phyloP scores from a whole-genome alignment of 2,888 invertebrate species.

The Zele albiditarsus region DNA sequence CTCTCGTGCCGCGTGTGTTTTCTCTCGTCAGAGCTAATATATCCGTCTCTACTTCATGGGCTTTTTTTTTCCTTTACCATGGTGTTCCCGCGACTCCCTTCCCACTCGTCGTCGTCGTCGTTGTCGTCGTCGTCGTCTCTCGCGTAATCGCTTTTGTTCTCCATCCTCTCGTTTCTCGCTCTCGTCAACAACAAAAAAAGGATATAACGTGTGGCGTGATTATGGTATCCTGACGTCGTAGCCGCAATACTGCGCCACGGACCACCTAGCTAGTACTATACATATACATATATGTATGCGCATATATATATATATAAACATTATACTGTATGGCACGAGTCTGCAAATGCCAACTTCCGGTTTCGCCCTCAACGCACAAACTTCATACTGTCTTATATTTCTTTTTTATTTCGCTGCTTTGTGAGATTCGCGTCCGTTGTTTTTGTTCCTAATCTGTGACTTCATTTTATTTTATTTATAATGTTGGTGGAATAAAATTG shows the following conservation, averaged over 20 bases:
- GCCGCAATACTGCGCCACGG: slow-evolving; percentile 34
- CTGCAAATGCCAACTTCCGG: slow-evolving; percentile 52
- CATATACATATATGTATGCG: slow-evolving; percentile 5
- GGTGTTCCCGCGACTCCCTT: slow-evolving; percentile 32
- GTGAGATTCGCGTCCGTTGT: not conserved
- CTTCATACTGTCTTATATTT: slow-evolving; percentile 19
- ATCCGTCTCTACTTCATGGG: slow-evolving; percentile 7
- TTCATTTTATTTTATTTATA: not conserved
- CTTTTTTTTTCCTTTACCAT: slow-evolving; percentile 11
- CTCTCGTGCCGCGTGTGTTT: slow-evolving; percentile 40
- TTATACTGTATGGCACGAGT: slow-evolving; percentile 43
- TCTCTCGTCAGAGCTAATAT: slow-evolving; percentile 10
- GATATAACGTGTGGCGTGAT: slow-evolving; percentile 52
- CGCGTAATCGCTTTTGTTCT: slow-evolving; percentile 35
- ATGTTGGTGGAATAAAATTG: too few species aligned
- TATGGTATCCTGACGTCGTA: slow-evolving; percentile 54
- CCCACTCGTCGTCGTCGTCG: slow-evolving; percentile 39
- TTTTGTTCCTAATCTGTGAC: not conserved
- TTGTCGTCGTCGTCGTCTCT: slow-evolving; percentile 45
- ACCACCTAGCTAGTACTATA: slow-evolving; percentile 50
- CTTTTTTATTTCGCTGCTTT: not conserved
- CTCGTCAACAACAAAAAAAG: slow-evolving; percentile 49
- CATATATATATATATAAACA: not conserved
- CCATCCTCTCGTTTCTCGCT: slow-evolving; percentile 23
- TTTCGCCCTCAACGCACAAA: slow-evolving; percentile 40